These are phyloP conservation scores for Sciurus niger DNA, from an alignment of 2,113 vertebrate genomes.

Conservation along the genomic window DNA sequence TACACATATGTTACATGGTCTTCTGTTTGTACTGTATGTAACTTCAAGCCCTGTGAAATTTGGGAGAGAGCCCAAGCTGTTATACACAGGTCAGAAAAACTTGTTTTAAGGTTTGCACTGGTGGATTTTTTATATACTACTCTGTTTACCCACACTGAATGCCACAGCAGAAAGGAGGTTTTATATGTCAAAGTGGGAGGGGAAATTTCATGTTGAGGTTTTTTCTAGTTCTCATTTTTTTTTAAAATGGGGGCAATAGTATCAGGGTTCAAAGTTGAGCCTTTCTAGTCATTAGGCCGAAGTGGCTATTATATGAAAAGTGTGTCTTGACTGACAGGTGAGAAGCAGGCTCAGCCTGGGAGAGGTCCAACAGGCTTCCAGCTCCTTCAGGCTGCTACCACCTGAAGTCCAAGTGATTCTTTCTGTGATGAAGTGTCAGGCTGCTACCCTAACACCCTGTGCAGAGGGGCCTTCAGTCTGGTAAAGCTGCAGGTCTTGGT, in stretches of 20 bases:
- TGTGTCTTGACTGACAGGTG: neutral
- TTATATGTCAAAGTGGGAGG: neutral
- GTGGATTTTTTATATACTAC: neutral
- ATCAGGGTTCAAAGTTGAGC: neutral
- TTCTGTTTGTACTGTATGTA: neutral
- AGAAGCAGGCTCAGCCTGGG: neutral
- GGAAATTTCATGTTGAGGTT: neutral
- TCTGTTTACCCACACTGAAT: neutral
- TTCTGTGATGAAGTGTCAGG: neutral
- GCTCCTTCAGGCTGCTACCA: neutral
- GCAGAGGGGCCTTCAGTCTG: neutral
- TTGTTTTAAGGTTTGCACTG: slow-evolving; percentile 13
- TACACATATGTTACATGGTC: neutral
- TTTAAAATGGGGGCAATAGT: neutral
- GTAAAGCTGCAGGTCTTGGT: neutral
- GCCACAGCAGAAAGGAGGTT: neutral
- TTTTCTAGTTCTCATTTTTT: neutral
- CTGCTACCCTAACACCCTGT: neutral
- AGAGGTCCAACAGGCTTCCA: neutral
- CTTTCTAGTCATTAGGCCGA: neutral
- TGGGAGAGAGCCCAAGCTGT: neutral
- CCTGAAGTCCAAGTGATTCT: neutral
- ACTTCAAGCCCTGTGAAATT: neutral
- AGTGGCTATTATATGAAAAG: neutral
- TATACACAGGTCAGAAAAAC: neutral